Conservation (phyloP, 2,888 invertebrate genomes). For the Trichogramma evanescens region DNA sequence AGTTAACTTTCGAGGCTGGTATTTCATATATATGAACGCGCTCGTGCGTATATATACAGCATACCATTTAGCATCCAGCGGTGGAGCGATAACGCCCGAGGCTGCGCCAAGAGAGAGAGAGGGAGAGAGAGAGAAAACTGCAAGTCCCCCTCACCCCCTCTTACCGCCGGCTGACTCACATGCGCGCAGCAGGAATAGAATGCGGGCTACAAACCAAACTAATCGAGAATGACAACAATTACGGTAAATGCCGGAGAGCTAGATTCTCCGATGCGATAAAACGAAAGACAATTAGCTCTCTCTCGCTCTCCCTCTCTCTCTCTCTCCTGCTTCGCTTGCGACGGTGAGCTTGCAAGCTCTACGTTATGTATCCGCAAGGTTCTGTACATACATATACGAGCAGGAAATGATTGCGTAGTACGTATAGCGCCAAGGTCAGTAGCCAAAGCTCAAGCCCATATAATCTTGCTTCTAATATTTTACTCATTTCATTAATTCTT, state of each 20-base stretch:
- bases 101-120: background rate
- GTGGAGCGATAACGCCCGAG: background rate
- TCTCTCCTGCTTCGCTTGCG: slow-evolving; percentile 6
- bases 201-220: slow-evolving; percentile 21
- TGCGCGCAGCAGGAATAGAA: background rate
- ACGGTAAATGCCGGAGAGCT: too few species aligned
- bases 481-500: background rate
- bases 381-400: background rate
- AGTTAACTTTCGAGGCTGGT: too few species aligned
- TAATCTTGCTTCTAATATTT: background rate
- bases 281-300: slow-evolving; percentile 10
- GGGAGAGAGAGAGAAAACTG: background rate
- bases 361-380: too few species aligned
- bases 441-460: background rate
- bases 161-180: background rate
- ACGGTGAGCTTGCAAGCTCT: too few species aligned
- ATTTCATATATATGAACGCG: too few species aligned
- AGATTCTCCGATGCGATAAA: too few species aligned
- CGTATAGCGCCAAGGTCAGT: background rate
- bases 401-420: too few species aligned
- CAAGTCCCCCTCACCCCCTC: background rate
- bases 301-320: background rate
- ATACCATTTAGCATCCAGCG: too few species aligned
- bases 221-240: slow-evolving; percentile 31
- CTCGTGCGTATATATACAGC: too few species aligned